Evolutionary conservation across 2,113 vertebrate genomes (phyloP).

Genomic region (Neopipo cinnamomea): DNA sequence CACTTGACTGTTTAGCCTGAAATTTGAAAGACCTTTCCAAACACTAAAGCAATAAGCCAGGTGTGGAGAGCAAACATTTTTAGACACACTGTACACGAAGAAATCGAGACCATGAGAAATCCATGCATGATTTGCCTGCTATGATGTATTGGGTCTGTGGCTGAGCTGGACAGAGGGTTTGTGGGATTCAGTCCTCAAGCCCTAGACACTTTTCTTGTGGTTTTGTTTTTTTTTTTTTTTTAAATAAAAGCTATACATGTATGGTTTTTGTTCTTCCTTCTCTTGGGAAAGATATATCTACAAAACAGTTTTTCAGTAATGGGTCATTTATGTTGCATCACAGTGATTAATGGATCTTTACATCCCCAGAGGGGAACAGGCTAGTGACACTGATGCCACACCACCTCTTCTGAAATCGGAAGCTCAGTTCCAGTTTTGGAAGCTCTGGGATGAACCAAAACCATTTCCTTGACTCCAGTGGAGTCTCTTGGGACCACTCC

Average conservation of each 20-base stretch:
- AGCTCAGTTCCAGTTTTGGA: not conserved
- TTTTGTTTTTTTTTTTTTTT: not conserved
- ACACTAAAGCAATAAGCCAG: constrained; percentile 47
- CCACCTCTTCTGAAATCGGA: not conserved
- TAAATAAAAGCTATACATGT: not conserved
- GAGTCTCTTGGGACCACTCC: rapidly evolving
- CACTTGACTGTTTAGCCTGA: constrained; percentile 42
- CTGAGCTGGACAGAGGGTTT: not conserved
- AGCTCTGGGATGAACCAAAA: not conserved
- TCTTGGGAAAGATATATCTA: not conserved
- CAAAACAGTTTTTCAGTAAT: not conserved
- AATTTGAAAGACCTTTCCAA: constrained; percentile 52
- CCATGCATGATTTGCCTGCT: not conserved
- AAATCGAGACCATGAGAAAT: constrained; percentile 13
- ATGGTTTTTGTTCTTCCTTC: not conserved
- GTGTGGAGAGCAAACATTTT: constrained; percentile 47
- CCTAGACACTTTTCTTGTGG: not conserved
- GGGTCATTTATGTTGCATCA: not conserved
- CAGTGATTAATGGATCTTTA: not conserved
- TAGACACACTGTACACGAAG: not conserved
- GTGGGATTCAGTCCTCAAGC: not conserved
- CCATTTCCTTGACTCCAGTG: not conserved
- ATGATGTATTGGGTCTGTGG: not conserved
- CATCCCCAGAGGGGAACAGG: not conserved
- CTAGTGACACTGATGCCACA: not conserved